phyloP scores from a whole-genome alignment of 2,113 vertebrate species.

The Reinhardtius hippoglossoides region DNA sequence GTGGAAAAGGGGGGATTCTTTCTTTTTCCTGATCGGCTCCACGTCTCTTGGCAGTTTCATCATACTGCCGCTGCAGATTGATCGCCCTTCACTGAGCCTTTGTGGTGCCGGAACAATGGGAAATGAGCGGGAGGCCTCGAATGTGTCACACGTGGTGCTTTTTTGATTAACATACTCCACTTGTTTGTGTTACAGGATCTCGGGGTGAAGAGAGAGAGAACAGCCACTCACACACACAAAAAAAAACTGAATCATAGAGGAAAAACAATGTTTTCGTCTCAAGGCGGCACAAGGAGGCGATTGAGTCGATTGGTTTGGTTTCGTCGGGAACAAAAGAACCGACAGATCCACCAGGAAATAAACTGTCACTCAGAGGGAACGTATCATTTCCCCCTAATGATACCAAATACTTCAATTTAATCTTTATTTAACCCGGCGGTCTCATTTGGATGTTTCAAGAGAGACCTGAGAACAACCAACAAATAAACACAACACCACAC shows the following conservation, averaged over 20 bases:
- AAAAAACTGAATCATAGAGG: constrained; percentile 42
- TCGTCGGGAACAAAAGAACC: neutral
- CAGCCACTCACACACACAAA: constrained; percentile 39
- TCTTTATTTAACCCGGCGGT: too few species aligned
- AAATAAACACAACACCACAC: too few species aligned
- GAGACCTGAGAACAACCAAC: too few species aligned
- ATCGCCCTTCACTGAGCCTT: constrained; percentile 77
- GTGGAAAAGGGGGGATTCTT: neutral
- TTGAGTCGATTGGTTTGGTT: neutral
- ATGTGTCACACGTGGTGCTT: constrained; percentile 80
- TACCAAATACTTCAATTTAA: too few species aligned
- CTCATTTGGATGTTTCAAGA: too few species aligned
- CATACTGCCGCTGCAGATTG: constrained; percentile 75
- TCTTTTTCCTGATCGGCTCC: neutral
- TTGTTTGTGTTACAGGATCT: constrained; percentile 77
- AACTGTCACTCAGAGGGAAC: too few species aligned
- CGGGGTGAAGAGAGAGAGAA: constrained; percentile 40
- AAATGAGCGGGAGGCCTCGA: constrained; percentile 80
- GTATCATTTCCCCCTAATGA: too few species aligned
- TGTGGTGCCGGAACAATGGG: constrained; percentile 83
- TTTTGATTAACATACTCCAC: constrained; percentile 82
- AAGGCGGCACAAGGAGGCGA: neutral
- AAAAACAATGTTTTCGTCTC: constrained; percentile 29
- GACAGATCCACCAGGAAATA: too few species aligned
- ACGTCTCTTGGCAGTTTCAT: constrained; percentile 51